Percentiles rank a stretch among this genome's conserved stretches.
phyloP scores from a whole-genome alignment of 2,888 invertebrate species.

The Coelogynopora nodosa region DNA sequence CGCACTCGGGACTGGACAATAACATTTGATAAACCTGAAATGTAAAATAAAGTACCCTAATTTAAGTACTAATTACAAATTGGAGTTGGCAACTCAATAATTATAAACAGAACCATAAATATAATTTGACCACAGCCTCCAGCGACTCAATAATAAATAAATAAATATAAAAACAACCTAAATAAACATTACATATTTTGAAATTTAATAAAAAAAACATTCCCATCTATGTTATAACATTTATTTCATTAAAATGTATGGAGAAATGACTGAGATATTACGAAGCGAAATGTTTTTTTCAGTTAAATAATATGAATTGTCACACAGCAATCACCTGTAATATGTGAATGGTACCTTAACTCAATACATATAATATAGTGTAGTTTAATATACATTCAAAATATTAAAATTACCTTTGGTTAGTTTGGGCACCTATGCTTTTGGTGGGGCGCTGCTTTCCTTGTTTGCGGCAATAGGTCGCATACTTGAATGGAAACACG shows the following conservation, averaged over 20 bases:
- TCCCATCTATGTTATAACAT: background rate
- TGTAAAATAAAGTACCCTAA: background rate
- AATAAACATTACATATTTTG: background rate
- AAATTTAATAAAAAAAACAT: constrained; percentile 7
- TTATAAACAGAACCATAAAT: background rate
- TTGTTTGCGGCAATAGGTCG: background rate
- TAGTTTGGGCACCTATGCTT: background rate
- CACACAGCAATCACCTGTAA: background rate
- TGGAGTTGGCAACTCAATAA: background rate
- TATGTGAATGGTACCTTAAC: background rate
- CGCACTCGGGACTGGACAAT: background rate
- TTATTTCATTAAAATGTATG: background rate
- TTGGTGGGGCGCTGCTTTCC: background rate
- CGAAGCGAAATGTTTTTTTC: background rate
- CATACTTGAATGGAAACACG: background rate
- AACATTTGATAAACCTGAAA: constrained; percentile 1
- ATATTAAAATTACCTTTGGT: background rate
- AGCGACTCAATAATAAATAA: background rate
- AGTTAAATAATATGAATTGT: background rate
- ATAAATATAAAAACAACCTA: background rate
- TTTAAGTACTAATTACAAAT: background rate
- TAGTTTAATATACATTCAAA: background rate
- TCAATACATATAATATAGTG: background rate
- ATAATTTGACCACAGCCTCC: background rate
- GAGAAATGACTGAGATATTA: background rate